Base-by-base conservation (phyloP, 2,888 invertebrate genomes). In the Plutella xylostella region DNA sequence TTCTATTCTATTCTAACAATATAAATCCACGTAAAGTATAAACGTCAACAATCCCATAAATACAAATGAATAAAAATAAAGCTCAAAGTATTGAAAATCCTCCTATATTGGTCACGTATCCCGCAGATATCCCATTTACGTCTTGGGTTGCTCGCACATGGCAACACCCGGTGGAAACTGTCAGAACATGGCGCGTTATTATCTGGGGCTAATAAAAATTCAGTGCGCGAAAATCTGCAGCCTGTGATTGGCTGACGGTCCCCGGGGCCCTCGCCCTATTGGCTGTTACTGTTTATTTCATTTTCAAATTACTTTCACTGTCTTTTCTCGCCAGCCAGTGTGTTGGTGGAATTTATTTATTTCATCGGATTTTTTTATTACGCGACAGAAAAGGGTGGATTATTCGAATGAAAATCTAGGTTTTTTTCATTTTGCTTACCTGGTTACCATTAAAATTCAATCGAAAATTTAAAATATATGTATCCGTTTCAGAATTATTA, bases 261-360 rank as follows among this genome's bases (percentile, higher is more conserved):
- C 79, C 76, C 57, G 56, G 70, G 60, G 71, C 63, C 58, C 57
- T 55, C 53, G 50, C 65, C 58, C 71, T 62, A 80, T 83, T 82
- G 83, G 82, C 61, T 61, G 69, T 53, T 59, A 57, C 62, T 72
- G 72, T 72, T 82, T 78, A 82, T 83, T 73, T 78, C 80, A 79
- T 82, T 83, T 83, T 82, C 79, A 79, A 80, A 83, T 83, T 82
- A 82, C 79, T 83, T 77, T 80, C 82, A 70, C 77, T 74, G 73
- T 72, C 71, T 65, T 61, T 61, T 62, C 38, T 25, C n/a, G n/a
- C n/a, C n/a, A n/a, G n/a, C n/a, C n/a, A n/a, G n/a, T 11, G 18
- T 21, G 30, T 18, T 21, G 2, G 37, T 28, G 48, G 45, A 15
- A 31, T 43, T 37, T 37, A 44, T 44, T 44, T 44, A 39, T 39